A percentile compares a stretch with the other conserved stretches of the same genome.
Evolutionary conservation across 2,888 invertebrate species (phyloP).

Genomic region (Zeuzera pyrina): DNA sequence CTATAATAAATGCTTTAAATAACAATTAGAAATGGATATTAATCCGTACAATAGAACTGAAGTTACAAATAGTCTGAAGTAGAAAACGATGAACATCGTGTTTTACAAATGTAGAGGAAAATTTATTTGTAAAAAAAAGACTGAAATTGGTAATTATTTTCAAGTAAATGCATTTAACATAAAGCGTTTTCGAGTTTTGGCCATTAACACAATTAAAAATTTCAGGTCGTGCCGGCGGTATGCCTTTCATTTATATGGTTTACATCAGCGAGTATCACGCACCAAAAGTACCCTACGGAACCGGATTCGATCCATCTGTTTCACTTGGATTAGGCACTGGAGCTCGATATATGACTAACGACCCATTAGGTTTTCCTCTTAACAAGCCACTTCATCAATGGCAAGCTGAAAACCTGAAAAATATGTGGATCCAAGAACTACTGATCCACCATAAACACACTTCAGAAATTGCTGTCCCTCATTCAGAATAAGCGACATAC

Average conservation of each 20-base stretch:
- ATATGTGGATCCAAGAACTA: constrained; percentile 65
- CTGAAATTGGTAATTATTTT: no score
- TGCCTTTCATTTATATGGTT: constrained; percentile 75
- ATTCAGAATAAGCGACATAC: constrained; percentile 21
- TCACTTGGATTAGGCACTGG: constrained; percentile 65
- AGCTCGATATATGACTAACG: constrained; percentile 52
- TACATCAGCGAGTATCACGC: constrained; percentile 69
- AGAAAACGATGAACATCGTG: no score
- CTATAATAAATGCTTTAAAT: no score
- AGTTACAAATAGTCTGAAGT: no score
- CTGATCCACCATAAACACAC: constrained; percentile 66
- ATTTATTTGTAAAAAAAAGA: no score
- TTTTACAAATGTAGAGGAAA: no score
- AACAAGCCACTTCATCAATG: constrained; percentile 62
- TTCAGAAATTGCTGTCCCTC: constrained; percentile 38
- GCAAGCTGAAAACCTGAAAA: constrained; percentile 44
- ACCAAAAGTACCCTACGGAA: constrained; percentile 43
- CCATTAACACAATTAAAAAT: no score
- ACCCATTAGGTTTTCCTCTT: constrained; percentile 71
- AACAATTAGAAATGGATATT: no score
- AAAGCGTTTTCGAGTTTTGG: no score
- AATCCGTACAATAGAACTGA: no score
- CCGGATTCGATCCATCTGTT: constrained; percentile 57
- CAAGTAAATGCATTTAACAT: no score
- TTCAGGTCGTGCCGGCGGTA: constrained; percentile 62